Conservation (phyloP, 2,888 invertebrate genomes). For the Plusia festucae region DNA sequence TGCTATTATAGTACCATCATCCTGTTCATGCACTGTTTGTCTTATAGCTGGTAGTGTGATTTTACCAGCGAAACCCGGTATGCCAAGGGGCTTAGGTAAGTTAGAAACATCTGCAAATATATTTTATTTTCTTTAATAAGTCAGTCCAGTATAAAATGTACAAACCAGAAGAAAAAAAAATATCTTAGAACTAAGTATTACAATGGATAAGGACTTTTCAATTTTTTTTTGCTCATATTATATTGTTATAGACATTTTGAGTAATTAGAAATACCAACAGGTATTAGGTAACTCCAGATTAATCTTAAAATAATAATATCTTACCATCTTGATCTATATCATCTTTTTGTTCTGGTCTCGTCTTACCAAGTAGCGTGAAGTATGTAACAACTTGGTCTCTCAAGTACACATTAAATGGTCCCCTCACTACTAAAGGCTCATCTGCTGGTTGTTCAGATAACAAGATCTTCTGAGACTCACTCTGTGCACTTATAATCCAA, state of each 20-base stretch:
- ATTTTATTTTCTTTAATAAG: background rate
- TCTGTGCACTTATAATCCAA: conserved; percentile 97
- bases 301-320: background rate
- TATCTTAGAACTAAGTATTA: too few relatives aligned
- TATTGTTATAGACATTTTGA: too few relatives aligned
- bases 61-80: conserved; percentile 84
- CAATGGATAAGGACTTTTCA: too few relatives aligned
- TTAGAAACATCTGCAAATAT: conserved; percentile 92
- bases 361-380: conserved; percentile 93
- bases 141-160: background rate
- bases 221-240: too few relatives aligned
- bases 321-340: conserved; percentile 91
- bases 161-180: too few relatives aligned
- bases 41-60: conserved; percentile 83
- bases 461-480: conserved; percentile 92
- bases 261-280: too few relatives aligned
- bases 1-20: conserved; percentile 96
- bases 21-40: conserved; percentile 96
- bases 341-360: conserved; percentile 79
- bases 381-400: conserved; percentile 93
- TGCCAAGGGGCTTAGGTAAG: conserved; percentile 89
- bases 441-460: conserved; percentile 89
- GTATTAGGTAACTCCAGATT: too few relatives aligned
- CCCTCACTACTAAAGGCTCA: conserved; percentile 94
- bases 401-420: conserved; percentile 95